Evolutionary conservation across 2,113 vertebrate species (phyloP).

Genomic region (Mugil cephalus): DNA sequence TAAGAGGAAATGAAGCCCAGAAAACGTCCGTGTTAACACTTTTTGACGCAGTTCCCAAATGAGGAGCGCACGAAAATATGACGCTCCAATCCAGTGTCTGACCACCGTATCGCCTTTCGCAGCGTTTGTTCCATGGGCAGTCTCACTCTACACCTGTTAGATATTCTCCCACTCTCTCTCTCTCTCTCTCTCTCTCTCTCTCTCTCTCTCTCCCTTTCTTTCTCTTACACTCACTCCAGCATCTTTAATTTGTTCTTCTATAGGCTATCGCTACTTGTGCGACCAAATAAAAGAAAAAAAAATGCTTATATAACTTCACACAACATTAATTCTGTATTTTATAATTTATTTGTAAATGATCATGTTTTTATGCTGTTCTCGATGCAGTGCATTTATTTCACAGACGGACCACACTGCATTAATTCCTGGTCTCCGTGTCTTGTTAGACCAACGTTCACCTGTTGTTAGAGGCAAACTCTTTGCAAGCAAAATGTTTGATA

Average conservation of each 20-base stretch:
- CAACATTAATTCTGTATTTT: neutral
- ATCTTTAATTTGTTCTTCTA: neutral
- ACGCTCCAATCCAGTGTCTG: constrained; percentile 45
- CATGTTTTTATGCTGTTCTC: neutral
- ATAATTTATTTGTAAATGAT: neutral
- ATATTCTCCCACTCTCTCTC: constrained; percentile 60
- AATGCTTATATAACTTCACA: neutral
- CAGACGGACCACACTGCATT: neutral
- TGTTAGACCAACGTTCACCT: constrained; percentile 60
- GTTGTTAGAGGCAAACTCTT: constrained; percentile 59
- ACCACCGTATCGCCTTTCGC: constrained; percentile 48
- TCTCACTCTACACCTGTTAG: constrained; percentile 83
- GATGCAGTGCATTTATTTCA: neutral
- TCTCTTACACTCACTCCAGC: neutral
- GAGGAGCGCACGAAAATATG: constrained; percentile 28
- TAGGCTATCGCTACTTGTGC: neutral
- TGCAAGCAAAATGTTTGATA: constrained; percentile 49
- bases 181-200: constrained; percentile 44
- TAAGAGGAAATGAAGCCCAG: constrained; percentile 19
- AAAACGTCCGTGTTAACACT: constrained; percentile 29
- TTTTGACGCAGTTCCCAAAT: constrained; percentile 45
- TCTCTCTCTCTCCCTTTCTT: constrained; percentile 32
- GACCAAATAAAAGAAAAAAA: too few relatives aligned
- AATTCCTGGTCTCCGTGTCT: constrained; percentile 17
- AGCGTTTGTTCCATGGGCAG: constrained; percentile 62